These are phyloP conservation scores for Aleiodes leptofemur DNA, from an alignment of 2,888 invertebrate genomes.

Conservation along the genomic window DNA sequence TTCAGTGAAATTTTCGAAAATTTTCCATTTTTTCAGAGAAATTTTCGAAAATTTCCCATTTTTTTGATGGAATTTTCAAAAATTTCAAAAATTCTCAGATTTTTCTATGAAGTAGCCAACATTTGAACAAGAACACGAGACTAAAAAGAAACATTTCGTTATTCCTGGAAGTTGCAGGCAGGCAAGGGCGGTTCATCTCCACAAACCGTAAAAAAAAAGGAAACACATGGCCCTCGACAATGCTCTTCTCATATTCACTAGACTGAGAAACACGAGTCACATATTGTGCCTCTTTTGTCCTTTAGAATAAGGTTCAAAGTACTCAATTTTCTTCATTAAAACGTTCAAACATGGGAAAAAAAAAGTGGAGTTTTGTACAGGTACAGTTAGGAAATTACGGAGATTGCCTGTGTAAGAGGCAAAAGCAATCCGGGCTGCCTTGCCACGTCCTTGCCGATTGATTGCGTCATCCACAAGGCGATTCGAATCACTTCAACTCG, in stretches of 20 bases:
- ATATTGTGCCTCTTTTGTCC: constrained; percentile 4
- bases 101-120: no score
- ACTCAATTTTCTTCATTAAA: neutral
- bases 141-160: neutral
- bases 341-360: neutral
- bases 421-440: constrained; percentile 62
- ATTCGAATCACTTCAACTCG: constrained; percentile 43
- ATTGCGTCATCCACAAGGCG: constrained; percentile 57
- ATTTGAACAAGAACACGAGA: no score
- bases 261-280: neutral
- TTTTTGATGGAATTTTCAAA: no score
- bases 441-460: constrained; percentile 64
- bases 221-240: constrained; percentile 12
- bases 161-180: constrained; percentile 20
- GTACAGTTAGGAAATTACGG: constrained; percentile 26
- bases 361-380: neutral
- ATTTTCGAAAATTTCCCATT: no score
- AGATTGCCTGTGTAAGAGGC: constrained; percentile 54
- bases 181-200: neutral
- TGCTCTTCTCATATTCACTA: constrained; percentile 5
- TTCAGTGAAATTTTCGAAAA: no score
- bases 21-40: no score
- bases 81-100: no score
- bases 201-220: constrained; percentile 32
- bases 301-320: constrained; percentile 10